phyloP scores from a whole-genome alignment of 2,888 invertebrate species.

The Sinotaia quadrata region DNA sequence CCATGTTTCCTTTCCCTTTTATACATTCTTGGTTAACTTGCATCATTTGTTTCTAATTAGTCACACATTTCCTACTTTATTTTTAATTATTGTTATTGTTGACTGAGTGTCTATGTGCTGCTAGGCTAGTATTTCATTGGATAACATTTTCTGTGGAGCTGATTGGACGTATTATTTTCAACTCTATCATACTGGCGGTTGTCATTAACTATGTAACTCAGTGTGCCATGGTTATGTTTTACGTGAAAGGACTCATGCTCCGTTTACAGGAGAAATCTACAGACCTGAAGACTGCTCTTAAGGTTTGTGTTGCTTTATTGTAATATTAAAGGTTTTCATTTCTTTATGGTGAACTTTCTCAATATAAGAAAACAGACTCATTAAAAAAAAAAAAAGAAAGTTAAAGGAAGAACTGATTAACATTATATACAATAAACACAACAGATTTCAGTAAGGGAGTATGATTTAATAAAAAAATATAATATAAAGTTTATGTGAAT shows the following conservation, averaged over 20 bases:
- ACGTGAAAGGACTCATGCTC: conserved; percentile 65
- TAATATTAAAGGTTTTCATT: neutral
- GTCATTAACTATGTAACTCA: conserved; percentile 71
- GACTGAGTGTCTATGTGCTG: no score
- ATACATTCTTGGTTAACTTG: no score
- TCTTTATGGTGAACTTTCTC: neutral
- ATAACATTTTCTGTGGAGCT: conserved; percentile 59
- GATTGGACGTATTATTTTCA: conserved; percentile 60
- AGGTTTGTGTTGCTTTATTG: conserved; percentile 47
- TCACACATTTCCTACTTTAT: no score
- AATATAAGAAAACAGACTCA: neutral
- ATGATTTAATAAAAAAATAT: no score
- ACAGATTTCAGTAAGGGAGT: no score
- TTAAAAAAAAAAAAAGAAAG: neutral
- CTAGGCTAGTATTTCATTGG: conserved; percentile 46
- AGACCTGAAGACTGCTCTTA: conserved; percentile 68
- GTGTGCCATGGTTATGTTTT: conserved; percentile 70
- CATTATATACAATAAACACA: no score
- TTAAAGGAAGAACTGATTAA: no score
- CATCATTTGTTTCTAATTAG: no score
- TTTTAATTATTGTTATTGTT: no score
- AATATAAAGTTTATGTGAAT: no score
- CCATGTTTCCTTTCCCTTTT: no score
- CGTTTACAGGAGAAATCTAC: conserved; percentile 68
- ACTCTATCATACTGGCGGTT: conserved; percentile 70